phyloP scores from a whole-genome alignment of 2,797 vertebrate genomes.

The Artibeus lituratus region DNA sequence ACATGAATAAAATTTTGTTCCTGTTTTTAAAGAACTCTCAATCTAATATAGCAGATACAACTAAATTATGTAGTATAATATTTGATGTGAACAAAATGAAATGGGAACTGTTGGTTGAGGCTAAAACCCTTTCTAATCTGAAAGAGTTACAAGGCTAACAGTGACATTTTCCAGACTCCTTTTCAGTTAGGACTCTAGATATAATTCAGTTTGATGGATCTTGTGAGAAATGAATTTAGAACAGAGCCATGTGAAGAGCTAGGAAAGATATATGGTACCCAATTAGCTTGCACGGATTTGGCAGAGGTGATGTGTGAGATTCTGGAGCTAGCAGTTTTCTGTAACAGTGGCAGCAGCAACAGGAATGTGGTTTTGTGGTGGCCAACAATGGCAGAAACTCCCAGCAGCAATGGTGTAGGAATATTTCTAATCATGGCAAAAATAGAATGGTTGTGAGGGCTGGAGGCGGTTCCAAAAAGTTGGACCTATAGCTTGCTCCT shows the following conservation, averaged over 20 bases:
- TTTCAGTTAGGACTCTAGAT: slow-evolving; percentile 8
- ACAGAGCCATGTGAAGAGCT: background rate
- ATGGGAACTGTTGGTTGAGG: background rate
- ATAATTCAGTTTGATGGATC: background rate
- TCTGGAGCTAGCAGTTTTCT: background rate
- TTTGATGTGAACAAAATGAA: slow-evolving; percentile 35
- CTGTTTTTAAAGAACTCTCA: slow-evolving; percentile 36
- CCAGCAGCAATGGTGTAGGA: background rate
- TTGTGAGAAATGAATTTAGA: slow-evolving; percentile 29
- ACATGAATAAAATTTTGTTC: slow-evolving; percentile 8
- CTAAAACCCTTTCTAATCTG: background rate
- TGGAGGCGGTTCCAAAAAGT: background rate
- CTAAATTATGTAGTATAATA: background rate
- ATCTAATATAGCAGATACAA: background rate
- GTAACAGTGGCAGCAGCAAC: background rate
- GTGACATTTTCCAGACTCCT: background rate
- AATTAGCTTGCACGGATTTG: background rate
- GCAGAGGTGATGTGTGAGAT: background rate
- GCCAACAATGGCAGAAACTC: background rate
- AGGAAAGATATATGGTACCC: background rate
- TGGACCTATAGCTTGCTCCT: background rate
- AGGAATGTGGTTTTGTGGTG: background rate
- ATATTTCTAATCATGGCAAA: background rate
- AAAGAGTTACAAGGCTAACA: slow-evolving; percentile 18
- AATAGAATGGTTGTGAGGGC: background rate